Evolutionary conservation across 2,797 vertebrate species (phyloP), one percentile per base, ranked within the genome.

Genomic region (Notolabrus celidotus): DNA sequence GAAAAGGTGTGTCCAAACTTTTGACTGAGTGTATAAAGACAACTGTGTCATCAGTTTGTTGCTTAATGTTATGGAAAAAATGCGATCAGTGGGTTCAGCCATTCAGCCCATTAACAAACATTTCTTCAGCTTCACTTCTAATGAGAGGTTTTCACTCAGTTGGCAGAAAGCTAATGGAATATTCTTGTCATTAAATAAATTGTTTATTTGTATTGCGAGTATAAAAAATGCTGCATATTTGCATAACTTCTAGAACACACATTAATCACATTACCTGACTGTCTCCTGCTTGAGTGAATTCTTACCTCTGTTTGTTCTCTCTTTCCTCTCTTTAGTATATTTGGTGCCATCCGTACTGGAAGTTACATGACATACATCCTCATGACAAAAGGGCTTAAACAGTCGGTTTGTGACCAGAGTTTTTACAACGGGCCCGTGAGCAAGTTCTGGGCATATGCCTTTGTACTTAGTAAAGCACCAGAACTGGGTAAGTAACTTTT

Each of bases 371-470:
- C 94, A 75, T 96, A 97, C 93, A 96, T 99, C 93, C 94, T 99
- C 95, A 99, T 99, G 97, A 97, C 96, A 83, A 99, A 99, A 95
- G 98, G 97, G 80, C 94, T 99, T 71, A 97, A 99, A 90, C 96
- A 97, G 90, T 99, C 97, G 5, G 97, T 99, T 41, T 99, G 98
- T 82, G 98, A 99, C 93, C 98, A 99, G 94, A 92, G 98, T 91
- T 99, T 99, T 94, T 99, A 99, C 95, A 97, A 97, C 66, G 98
- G 97, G 88, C 98, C 98, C 33, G 96, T 99, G 95, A 99, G 96
- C 96, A 99, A 99, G 93, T 99, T 99, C 93, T 99, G 98, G 98
- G 98, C 98, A 1, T 99, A 99, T 7, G 97, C 97, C 47, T 99
- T 99, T 89, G 98, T 99, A 71, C 95, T 99, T 74, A 99, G 97